Base-by-base conservation (phyloP, 1,140 invertebrate genomes). In the Steinernema khuongi region DNA sequence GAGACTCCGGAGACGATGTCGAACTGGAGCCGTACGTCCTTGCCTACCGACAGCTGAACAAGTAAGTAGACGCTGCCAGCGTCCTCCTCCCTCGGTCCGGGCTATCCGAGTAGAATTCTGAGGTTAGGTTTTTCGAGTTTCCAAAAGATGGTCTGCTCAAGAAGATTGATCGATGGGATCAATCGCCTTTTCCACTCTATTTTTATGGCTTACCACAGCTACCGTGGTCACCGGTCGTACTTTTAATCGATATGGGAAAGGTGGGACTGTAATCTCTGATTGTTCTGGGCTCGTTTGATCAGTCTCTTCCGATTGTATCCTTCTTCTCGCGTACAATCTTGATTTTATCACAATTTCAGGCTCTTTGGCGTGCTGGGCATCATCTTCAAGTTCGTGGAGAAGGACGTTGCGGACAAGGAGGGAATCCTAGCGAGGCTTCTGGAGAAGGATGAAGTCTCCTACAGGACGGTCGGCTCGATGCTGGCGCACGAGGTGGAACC, bases 301-400 rank as follows among this genome's bases (percentile, higher is more conserved):
- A n/a, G n/a, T n/a, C n/a, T n/a, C n/a, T n/a, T n/a, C n/a, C n/a
- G n/a, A n/a, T n/a, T n/a, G n/a, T n/a, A n/a, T n/a, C n/a, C n/a
- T n/a, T n/a, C n/a, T n/a, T n/a, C n/a, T n/a, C n/a, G n/a, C n/a
- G n/a, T n/a, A n/a, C n/a, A n/a, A n/a, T 0, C 22, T 1, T 26
- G 18, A 60, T 2, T 41, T 1, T 1, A 22, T 36, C 18, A 1
- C 30, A 1, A 73, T 74, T 60, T 74, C 30, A 75, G 74, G 29
- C 19, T 75, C 18, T 75, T 75, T 60, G 26, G 17, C 31, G 29
- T 19, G 7, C 50, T 75, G 26, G 74, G 74, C 1, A 31, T 66
- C 17, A 43, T 75, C 18, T 75, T 75, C 30, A 31, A 43, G 41
- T 75, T 75, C 43, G 71, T 75, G n/a, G 74, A 73, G 33, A 43